These are phyloP conservation scores for Mythimna vitellina DNA, from an alignment of 2,888 invertebrate species.

Conservation along the genomic window DNA sequence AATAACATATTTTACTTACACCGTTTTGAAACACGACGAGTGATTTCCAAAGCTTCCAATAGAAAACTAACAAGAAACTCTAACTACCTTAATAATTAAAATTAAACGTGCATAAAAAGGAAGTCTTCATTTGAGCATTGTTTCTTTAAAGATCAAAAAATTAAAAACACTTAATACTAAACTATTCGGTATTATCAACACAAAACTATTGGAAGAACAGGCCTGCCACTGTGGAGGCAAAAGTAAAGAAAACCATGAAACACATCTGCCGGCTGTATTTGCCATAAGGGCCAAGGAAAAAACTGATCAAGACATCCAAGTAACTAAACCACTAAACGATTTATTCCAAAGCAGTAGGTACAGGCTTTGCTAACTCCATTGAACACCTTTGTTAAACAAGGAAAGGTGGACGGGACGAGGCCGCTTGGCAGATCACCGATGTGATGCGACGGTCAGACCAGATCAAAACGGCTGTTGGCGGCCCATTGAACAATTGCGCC, in stretches of 20 bases:
- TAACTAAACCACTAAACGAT: neutral
- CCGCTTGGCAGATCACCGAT: no score
- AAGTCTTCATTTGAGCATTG: conserved; percentile 41
- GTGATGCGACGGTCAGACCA: no score
- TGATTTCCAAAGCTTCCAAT: neutral
- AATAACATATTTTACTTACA: neutral
- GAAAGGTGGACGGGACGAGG: no score
- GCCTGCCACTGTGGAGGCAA: neutral
- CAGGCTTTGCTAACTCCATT: neutral
- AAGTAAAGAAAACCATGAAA: neutral
- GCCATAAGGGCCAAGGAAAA: neutral
- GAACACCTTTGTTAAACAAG: no score
- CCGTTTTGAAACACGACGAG: neutral
- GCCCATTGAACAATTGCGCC: no score
- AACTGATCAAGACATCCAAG: neutral
- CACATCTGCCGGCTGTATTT: neutral
- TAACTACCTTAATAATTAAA: neutral
- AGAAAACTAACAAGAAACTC: neutral
- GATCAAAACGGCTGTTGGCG: no score
- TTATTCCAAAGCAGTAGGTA: neutral
- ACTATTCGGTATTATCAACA: neutral
- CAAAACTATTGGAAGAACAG: neutral
- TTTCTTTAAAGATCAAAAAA: conserved; percentile 8
- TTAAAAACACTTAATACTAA: neutral
- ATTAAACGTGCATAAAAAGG: conserved; percentile 7